Conservation (phyloP, 30 jellyfish, hydroid and myxozoan species). For the Nemopilema nomurai region DNA sequence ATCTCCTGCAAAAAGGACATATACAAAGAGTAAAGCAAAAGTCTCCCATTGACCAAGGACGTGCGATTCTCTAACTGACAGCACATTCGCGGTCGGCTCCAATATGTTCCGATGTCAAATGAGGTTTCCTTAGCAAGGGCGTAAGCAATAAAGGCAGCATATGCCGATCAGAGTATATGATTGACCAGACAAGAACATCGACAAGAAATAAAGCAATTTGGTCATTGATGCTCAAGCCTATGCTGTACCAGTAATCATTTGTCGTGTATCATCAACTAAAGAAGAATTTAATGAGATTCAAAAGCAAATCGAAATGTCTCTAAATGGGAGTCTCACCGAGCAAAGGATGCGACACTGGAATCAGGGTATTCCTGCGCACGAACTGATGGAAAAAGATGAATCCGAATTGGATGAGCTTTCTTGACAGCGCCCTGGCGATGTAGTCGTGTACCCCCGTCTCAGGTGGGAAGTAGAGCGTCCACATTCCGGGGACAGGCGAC, state of each 20-base stretch:
- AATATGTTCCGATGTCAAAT: too few relatives aligned
- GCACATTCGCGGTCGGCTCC: too few relatives aligned
- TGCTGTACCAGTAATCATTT: too few relatives aligned
- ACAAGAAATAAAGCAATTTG: too few relatives aligned
- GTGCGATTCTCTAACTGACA: neutral
- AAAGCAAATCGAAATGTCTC: too few relatives aligned
- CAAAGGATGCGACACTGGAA: constrained; percentile 73
- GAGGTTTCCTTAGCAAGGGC: too few relatives aligned
- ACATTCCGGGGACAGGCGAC: constrained; percentile 64
- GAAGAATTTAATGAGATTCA: neutral
- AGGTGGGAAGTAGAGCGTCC: constrained; percentile 50
- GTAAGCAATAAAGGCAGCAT: too few relatives aligned
- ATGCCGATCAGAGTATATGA: too few relatives aligned
- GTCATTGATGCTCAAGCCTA: too few relatives aligned
- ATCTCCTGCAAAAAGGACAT: constrained; percentile 54
- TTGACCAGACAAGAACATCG: too few relatives aligned
- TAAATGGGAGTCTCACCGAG: constrained; percentile 50
- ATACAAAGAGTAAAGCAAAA: neutral
- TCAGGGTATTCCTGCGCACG: constrained; percentile 47
- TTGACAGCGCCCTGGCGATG: constrained; percentile 71
- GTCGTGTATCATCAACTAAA: neutral
- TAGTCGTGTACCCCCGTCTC: constrained; percentile 57
- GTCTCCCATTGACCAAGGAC: neutral
- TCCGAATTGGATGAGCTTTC: constrained; percentile 69
- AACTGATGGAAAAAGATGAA: constrained; percentile 60